Conservation (phyloP, 2,888 invertebrate genomes). For the Xestia ashworthii region DNA sequence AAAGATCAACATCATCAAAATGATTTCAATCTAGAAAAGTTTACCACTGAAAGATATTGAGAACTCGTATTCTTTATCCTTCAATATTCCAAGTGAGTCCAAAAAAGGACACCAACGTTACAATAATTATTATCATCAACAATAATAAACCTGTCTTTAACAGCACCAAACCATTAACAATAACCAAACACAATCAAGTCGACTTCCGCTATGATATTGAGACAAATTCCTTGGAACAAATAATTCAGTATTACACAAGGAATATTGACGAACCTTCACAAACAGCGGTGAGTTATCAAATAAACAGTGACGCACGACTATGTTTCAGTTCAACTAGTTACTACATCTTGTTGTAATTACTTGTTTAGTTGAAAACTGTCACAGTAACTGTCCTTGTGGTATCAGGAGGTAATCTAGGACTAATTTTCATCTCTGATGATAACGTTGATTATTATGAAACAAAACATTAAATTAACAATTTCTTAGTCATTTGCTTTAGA, state of each 20-base stretch:
- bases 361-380: neutral
- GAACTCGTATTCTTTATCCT: neutral
- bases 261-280: constrained; percentile 52
- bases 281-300: constrained; percentile 39
- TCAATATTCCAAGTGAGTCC: neutral
- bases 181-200: constrained; percentile 5
- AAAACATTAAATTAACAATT: neutral
- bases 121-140: neutral
- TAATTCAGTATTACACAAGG: constrained; percentile 33
- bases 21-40: neutral
- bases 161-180: neutral
- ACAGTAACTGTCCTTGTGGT: neutral
- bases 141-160: neutral
- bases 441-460: neutral
- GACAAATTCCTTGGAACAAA: constrained; percentile 25
- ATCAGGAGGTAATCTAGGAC: neutral
- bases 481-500: neutral
- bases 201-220: neutral
- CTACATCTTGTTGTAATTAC: constrained; percentile 8
- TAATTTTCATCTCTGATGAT: neutral
- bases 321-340: constrained; percentile 10
- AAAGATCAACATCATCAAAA: neutral
- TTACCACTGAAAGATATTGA: neutral
- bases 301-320: constrained; percentile 6
- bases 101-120: neutral